A percentile compares a stretch with the other conserved stretches of the same genome.
Conservation (phyloP, 2,888 invertebrate species). For the Agonopterix subpropinquella region DNA sequence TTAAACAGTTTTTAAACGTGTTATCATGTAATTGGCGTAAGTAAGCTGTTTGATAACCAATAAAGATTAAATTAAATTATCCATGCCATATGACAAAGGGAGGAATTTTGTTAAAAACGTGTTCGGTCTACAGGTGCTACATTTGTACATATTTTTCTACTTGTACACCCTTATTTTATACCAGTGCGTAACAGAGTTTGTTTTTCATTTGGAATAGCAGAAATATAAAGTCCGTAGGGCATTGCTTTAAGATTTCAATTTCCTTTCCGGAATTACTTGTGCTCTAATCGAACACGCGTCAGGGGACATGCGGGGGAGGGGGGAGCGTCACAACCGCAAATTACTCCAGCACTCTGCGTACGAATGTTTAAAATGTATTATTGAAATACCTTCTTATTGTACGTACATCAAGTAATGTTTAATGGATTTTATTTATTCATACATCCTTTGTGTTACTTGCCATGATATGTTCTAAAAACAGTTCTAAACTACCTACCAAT, state of each 20-base stretch:
- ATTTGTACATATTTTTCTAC: too few species aligned
- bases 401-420: slow-evolving; percentile 32
- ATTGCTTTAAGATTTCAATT: slow-evolving; percentile 75
- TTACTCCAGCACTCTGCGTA: slow-evolving; percentile 62
- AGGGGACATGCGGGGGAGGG: slow-evolving; percentile 42
- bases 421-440: slow-evolving; percentile 44
- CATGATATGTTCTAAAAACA: not conserved
- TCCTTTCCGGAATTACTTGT: slow-evolving; percentile 74
- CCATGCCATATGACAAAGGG: too few species aligned
- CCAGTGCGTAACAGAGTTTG: not conserved
- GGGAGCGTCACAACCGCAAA: slow-evolving; percentile 60
- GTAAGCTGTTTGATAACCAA: too few species aligned
- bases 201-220: slow-evolving; percentile 14
- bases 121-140: too few species aligned
- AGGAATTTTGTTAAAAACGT: too few species aligned
- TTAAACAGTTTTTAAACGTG: too few species aligned
- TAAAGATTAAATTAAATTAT: too few species aligned
- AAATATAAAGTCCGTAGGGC: slow-evolving; percentile 65
- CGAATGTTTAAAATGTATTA: slow-evolving; percentile 68
- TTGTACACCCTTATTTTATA: too few species aligned
- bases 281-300: slow-evolving; percentile 74
- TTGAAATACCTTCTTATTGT: slow-evolving; percentile 50
- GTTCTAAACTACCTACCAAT: too few species aligned
- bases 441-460: too few species aligned
- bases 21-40: too few species aligned